Evolutionary conservation across 2,797 vertebrate genomes (phyloP).

Genomic region (Myoxocephalus aenaeus): DNA sequence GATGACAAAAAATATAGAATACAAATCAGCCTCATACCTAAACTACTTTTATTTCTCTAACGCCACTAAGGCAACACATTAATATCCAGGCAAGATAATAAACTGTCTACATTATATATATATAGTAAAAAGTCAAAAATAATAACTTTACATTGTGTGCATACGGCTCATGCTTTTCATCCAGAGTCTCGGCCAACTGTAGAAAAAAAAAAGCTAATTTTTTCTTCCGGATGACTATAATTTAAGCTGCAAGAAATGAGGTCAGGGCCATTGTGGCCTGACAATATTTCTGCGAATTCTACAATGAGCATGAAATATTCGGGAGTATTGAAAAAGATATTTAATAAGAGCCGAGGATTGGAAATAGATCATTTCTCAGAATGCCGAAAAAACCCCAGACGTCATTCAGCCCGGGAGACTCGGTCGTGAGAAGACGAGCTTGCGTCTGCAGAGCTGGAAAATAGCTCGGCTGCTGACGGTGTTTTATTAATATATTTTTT

Average conservation of each 20-base stretch:
- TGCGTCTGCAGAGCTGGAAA: constrained; percentile 5
- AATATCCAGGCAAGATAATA: too few species aligned
- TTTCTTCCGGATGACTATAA: constrained; percentile 2
- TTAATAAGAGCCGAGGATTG: background rate
- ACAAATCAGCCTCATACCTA: too few species aligned
- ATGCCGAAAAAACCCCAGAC: background rate
- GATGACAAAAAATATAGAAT: background rate
- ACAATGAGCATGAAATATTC: background rate
- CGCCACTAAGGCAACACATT: background rate
- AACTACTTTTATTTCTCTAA: too few species aligned
- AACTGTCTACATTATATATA: too few species aligned
- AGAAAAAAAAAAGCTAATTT: background rate
- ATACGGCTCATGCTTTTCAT: background rate
- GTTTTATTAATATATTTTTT: background rate
- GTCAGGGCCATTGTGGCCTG: constrained; percentile 6
- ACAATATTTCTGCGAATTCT: background rate
- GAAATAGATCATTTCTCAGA: background rate
- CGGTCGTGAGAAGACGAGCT: background rate
- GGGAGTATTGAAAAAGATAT: background rate
- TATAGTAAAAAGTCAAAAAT: background rate
- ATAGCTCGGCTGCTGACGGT: background rate
- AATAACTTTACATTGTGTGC: background rate
- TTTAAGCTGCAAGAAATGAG: constrained; percentile 23
- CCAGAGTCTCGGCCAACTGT: background rate
- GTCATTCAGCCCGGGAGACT: background rate